These are phyloP conservation scores for Cydia strobilella DNA, from an alignment of 1,140 invertebrate species.

Conservation along the genomic window DNA sequence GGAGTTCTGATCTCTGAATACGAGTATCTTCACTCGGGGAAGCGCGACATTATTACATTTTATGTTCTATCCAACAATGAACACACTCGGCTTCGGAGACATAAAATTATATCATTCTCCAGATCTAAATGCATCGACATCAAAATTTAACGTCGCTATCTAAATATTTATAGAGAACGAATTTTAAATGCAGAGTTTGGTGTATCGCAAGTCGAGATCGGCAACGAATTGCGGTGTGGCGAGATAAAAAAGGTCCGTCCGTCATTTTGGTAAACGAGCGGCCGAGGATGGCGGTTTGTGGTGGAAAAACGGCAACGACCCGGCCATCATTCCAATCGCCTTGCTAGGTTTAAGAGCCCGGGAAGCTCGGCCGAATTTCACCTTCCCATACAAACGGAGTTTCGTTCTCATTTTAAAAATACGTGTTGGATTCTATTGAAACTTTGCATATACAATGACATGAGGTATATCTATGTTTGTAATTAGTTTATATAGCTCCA, in stretches of 20 bases:
- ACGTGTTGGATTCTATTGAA: no score
- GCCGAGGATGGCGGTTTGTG: conserved; percentile 51
- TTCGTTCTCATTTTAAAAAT: no score
- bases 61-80: conserved; percentile 29
- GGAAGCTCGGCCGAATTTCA: no score
- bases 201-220: conserved; percentile 63
- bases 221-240: conserved; percentile 72
- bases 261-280: conserved; percentile 74
- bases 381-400: no score
- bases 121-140: conserved; percentile 42
- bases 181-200: conserved; percentile 57
- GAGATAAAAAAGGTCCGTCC: conserved; percentile 76
- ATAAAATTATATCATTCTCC: conserved; percentile 18
- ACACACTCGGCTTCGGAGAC: conserved; percentile 32
- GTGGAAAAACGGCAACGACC: conserved; percentile 51
- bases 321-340: conserved; percentile 41
- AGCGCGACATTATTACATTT: conserved; percentile 27
- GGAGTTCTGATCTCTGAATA: conserved; percentile 10
- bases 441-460: no score
- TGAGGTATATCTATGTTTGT: no score
- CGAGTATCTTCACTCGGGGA: conserved; percentile 1
- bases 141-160: conserved; percentile 37
- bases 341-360: no score
- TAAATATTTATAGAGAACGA: conserved; percentile 53
- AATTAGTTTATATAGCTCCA: no score